Percentiles rank a stretch among this genome's conserved stretches.
phyloP scores from a whole-genome alignment of 2,797 vertebrate species.

The Peromyscus aztecus region DNA sequence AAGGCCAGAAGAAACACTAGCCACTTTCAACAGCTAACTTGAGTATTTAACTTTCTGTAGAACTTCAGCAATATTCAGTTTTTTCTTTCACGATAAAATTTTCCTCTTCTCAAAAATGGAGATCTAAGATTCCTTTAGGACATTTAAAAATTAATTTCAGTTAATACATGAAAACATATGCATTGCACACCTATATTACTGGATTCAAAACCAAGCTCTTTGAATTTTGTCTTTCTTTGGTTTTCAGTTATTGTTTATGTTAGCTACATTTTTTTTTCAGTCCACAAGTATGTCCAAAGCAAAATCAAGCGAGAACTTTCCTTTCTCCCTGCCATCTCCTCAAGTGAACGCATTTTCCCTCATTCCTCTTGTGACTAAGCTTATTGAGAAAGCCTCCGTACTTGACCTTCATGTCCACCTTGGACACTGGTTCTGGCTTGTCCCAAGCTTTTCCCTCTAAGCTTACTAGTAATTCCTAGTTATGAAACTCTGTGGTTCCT shows the following conservation, averaged over 20 bases:
- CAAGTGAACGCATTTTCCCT: not conserved
- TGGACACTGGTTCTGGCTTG: not conserved
- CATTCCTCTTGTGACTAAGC: conserved; percentile 25
- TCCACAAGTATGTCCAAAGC: not conserved
- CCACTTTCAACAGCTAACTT: conserved; percentile 27
- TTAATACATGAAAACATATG: not conserved
- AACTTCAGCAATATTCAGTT: not conserved
- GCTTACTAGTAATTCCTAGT: conserved; percentile 46
- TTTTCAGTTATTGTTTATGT: not conserved
- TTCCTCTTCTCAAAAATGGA: not conserved
- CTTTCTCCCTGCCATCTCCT: not conserved
- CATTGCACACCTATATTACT: not conserved
- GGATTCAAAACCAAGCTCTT: not conserved
- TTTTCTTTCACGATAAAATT: not conserved
- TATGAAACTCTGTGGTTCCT: conserved; percentile 34
- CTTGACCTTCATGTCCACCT: not conserved
- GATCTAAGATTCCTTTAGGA: not conserved
- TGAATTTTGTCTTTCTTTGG: not conserved
- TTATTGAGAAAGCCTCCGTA: not conserved
- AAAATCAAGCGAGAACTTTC: conserved; percentile 12
- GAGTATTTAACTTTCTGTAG: not conserved
- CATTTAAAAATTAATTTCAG: not conserved
- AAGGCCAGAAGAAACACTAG: not conserved
- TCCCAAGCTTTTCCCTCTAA: conserved; percentile 38
- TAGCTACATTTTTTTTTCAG: conserved; percentile 23